These are phyloP conservation scores for Aphrocallistes beatrix DNA, from an alignment of 37 sponge, comb jelly and placozoan species.

Conservation along the genomic window DNA sequence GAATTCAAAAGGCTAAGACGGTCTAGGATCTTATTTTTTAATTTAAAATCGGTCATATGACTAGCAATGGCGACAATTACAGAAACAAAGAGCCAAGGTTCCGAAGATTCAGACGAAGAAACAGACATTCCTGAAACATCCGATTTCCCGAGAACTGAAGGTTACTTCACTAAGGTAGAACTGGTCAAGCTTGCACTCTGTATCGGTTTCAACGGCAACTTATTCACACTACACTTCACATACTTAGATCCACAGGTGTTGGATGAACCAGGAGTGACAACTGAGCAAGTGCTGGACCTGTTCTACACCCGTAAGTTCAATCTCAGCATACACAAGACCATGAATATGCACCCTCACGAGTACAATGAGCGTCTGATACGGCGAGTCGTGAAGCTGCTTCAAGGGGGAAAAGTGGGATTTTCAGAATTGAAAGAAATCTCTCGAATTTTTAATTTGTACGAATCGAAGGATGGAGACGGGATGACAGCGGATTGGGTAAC, in stretches of 20 bases:
- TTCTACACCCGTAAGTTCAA: not conserved
- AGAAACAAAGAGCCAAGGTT: not conserved
- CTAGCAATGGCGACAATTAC: not conserved
- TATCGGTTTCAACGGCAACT: not conserved
- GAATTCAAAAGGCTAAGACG: no score
- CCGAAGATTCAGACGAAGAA: not conserved
- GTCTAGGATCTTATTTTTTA: no score
- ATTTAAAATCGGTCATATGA: no score
- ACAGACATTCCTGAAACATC: not conserved
- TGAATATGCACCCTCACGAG: not conserved
- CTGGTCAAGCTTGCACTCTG: not conserved
- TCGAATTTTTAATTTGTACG: not conserved
- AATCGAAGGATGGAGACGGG: not conserved
- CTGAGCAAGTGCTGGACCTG: not conserved
- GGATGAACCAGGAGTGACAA: not conserved
- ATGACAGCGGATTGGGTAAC: not conserved
- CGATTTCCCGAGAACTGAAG: not conserved
- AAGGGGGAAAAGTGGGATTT: not conserved
- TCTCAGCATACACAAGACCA: not conserved
- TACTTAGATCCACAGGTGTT: not conserved
- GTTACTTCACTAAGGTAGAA: not conserved
- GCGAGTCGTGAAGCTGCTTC: not conserved
- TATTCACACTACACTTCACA: not conserved
- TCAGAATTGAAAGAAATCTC: not conserved
- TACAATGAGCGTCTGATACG: not conserved